Base-by-base conservation (phyloP, 2,888 invertebrate species). In the Omphaloscelis lunosa region DNA sequence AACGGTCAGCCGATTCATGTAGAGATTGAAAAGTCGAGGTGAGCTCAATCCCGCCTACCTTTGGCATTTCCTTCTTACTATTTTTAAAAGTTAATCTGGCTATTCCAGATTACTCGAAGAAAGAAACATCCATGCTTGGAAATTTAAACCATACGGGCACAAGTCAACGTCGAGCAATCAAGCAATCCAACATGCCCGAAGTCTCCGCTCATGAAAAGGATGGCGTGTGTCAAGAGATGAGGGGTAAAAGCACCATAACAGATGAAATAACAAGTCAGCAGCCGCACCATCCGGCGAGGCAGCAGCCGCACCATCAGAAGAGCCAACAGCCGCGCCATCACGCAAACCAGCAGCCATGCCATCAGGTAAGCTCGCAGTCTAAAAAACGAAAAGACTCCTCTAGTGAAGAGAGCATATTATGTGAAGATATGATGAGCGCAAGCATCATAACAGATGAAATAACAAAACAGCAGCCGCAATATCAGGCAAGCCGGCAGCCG, bases 71-170 rank as follows among this genome's bases (percentile, higher is more conserved):
- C 20, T 12, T 29, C 4, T 29, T 29, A 67, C 8, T 29, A 29
- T 23, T 48, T 27, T 1, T 17, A 12, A 41, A 53, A 23, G 5
- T 72, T 7, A 17, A 53, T 51, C 0, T 53, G 41, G n/a, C n/a
- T 29, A 29, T 73, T 73, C 56, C 56, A 73, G 72, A 56, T 73
- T 20, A 29, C 41, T n/a, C n/a, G 41, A 53, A 17, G 8, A 41
- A 29, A 15, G 20, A 34, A 29, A 73, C 3, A 29, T 5, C 23
- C 15, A 29, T 29, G 51, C 29, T 29, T 51, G 23, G 29, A 51
- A 23, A 51, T 67, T 23, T 29, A 1, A 15, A n/a, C 12, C 12
- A 12, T 23, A 39, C 9, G 11, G 23, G 3, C 17, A 8, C 29
- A 23, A 66, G 11, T 48, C 29, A 29, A 29, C 41, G 34, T 63